A percentile compares a stretch with the other conserved stretches of the same genome.
phyloP scores from a whole-genome alignment of 2,113 vertebrate genomes.

The Mixornis gularis region DNA sequence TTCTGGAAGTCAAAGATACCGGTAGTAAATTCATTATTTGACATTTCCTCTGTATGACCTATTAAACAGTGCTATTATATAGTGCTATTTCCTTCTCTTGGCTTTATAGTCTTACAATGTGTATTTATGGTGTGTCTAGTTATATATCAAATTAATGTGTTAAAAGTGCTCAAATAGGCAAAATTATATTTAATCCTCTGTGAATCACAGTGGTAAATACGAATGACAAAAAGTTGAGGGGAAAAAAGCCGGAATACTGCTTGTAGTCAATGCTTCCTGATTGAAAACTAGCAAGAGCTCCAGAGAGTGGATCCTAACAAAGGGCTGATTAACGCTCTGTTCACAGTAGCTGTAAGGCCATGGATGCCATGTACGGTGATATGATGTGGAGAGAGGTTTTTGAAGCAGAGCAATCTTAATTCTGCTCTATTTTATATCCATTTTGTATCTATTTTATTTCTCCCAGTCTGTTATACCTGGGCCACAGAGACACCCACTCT shows the following conservation, averaged over 20 bases:
- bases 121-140: not conserved
- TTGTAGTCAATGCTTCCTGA: not conserved
- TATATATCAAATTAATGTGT: not conserved
- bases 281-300: not conserved
- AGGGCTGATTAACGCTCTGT: not conserved
- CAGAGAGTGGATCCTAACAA: not conserved
- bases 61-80: not conserved
- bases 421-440: not conserved
- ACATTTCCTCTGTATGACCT: not conserved
- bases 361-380: rapidly evolving
- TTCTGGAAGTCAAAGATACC: not conserved
- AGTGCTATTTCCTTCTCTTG: not conserved
- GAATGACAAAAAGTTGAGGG: not conserved
- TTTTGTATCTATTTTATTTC: not conserved
- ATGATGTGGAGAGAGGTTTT: not conserved
- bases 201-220: not conserved
- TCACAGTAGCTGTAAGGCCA: rapidly evolving
- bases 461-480: not conserved
- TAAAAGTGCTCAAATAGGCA: not conserved
- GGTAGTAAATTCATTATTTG: not conserved
- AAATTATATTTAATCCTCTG: not conserved
- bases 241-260: not conserved
- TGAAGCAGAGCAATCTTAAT: not conserved
- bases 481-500: not conserved
- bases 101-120: not conserved